Conservation (phyloP, 2,888 invertebrate genomes). For the Drosophila ustulata region DNA sequence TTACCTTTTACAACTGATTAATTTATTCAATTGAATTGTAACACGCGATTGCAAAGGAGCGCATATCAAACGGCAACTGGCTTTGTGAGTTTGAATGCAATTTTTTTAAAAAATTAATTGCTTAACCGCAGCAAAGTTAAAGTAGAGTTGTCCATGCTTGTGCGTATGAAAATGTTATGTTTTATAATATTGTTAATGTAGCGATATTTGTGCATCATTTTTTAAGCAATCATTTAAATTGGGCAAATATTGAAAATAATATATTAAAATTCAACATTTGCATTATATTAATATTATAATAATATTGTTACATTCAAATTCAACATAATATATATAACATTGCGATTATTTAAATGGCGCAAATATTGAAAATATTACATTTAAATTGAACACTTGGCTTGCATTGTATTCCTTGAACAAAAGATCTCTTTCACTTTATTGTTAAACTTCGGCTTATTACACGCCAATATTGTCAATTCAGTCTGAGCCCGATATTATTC, state of each 20-base stretch:
- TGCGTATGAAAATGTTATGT: not conserved
- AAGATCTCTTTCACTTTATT: conserved; percentile 20
- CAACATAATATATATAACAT: too few relatives aligned
- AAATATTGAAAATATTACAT: conserved; percentile 12
- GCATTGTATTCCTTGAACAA: conserved; percentile 7
- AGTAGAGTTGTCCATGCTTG: not conserved
- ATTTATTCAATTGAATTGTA: conserved; percentile 5
- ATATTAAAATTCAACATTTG: conserved; percentile 11
- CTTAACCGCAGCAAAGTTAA: conserved; percentile 6
- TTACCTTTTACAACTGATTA: not conserved
- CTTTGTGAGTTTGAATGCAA: not conserved
- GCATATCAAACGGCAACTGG: not conserved
- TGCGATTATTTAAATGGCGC: too few relatives aligned
- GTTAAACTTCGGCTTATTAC: conserved; percentile 22
- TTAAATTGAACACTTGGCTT: conserved; percentile 2
- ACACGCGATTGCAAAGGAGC: not conserved
- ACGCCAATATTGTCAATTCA: conserved; percentile 31
- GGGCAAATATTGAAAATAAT: conserved; percentile 9
- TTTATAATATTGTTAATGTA: not conserved
- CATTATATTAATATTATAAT: not conserved
- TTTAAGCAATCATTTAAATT: not conserved
- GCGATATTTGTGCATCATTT: not conserved
- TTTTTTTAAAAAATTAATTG: conserved; percentile 3
- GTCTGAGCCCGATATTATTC: conserved; percentile 19
- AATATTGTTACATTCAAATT: too few relatives aligned